Evolutionary conservation across 2,888 invertebrate species (phyloP), one percentile per base, ranked within the genome.

Genomic region (Cistogaster globosa): DNA sequence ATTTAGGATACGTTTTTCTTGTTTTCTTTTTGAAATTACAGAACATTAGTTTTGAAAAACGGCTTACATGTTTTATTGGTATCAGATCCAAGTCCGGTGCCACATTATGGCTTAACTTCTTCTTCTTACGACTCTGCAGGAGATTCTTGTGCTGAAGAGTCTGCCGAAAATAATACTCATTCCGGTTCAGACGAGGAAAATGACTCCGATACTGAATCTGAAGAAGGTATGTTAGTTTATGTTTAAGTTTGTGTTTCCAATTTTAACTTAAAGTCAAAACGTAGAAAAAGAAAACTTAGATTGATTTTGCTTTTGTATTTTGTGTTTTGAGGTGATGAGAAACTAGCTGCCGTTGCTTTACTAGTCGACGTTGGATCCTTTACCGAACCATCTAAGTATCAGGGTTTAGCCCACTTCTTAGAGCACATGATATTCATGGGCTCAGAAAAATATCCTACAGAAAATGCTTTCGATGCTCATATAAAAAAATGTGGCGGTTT

Each of bases 341-440:
- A 92, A 88, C 88, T 88, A 94, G 96, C 97, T 18, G 97, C 97
- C 0, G 96, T 96, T 88, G 95, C 95, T 9, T 92, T 97, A 0
- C 94, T 95, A 87, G 95, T 97, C 14, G 95, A 96, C 26, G 96
- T 96, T 22, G 97, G 97, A 0, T 94, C 94, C 89, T 97, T 96
- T 92, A 96, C 96, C 89, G 97, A 97, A 92, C 97, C 97, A 0
- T 92, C 94, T 94, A 88, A 95, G 95, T 95, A 97, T 76, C 96
- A 96, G 88, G 97, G 97, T 0, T 92, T 97, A 91, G 96, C 97
- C 0, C 97, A 97, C 91, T 97, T 97, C 91, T 93, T 97, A 4
- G 97, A 97, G 89, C 97, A 97, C 91, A 97, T 98, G 98, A 93
- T 98, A 26, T 98, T 98, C 90, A 98, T 98, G 98, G 98, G 98